Base-by-base conservation (phyloP, 2,113 vertebrate species). In the Barbus barbus region DNA sequence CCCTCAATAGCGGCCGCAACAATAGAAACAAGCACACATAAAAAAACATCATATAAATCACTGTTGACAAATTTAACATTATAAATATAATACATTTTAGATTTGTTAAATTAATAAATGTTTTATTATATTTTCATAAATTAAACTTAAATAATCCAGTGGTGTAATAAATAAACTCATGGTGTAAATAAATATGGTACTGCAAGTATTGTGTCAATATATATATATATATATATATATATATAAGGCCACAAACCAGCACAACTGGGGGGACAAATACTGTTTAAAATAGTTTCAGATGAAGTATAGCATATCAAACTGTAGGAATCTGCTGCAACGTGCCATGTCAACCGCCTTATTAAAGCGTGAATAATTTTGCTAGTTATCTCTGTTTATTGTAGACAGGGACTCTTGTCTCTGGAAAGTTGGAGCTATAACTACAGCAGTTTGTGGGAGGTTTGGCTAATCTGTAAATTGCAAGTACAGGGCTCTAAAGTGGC, bases 321-420 rank as follows among this genome's bases (percentile, higher is more conserved):
- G 24, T 48, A 81, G 41, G 56, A 63, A 24, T 20, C 78, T 48
- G 78, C 41, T 28, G 36, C 24, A 80, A 31, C 41, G 7, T 9
- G 61, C 67, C 41, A 63, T 31, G 31, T 82, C 65, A 82, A 20
- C 20, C 0, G 14, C 28, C 46, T 46, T 82, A 56, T 53, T 82
- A 71, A 71, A 82, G 65, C 7, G 4, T 82, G 80, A 82, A 71
- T 82, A 38, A 53, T 81, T 72, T 46, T 18, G 65, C 31, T 72
- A 38, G 80, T 82, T 82, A 71, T 71, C 80, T 82, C 44, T 69
- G 65, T 69, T 82, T 71, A 81, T 81, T 81, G 48, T 60, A 78
- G 75, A 78, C 8, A 6, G 78, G 78, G 61, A 81, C 78, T 65
- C 24, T n/a, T 12, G 60, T 81, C 38, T 67, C 60, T 51, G 20